Evolutionary conservation across 2,888 invertebrate species (phyloP).

Genomic region (Brachynemurus nebulosus): DNA sequence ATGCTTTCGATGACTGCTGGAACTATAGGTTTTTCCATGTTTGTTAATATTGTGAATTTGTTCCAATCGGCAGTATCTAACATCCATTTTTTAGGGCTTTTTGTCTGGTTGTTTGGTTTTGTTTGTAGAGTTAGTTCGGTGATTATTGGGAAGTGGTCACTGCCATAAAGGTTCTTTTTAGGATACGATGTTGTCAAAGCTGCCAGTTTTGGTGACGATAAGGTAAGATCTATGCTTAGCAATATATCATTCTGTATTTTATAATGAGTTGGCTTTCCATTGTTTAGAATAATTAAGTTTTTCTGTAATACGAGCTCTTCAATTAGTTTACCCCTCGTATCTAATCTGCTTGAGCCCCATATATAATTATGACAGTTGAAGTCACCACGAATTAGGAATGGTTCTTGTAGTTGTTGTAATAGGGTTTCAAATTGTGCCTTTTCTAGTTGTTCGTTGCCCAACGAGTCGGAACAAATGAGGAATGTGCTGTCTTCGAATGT

Average conservation of each 20-base stretch:
- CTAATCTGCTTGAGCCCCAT: background rate
- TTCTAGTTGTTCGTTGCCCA: background rate
- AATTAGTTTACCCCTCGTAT: background rate
- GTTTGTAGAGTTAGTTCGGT: background rate
- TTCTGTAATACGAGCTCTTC: background rate
- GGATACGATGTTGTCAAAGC: background rate
- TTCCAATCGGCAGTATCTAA: no score
- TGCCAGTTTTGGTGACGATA: background rate
- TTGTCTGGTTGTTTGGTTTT: background rate
- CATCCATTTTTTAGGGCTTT: no score
- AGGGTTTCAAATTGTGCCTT: background rate
- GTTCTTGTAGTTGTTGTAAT: background rate
- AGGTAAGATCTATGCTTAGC: background rate
- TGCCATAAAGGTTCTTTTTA: background rate
- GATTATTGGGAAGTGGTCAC: background rate
- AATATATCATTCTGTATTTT: background rate
- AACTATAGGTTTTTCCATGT: no score
- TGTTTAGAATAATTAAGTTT: background rate
- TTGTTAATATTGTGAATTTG: no score
- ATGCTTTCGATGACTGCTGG: no score
- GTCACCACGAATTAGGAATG: no score
- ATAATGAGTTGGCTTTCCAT: background rate
- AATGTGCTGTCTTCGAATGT: no score
- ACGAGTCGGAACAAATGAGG: no score
- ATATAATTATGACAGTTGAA: background rate